Conservation (phyloP, 2,113 vertebrate genomes). For the Oreochromis spilurus region DNA sequence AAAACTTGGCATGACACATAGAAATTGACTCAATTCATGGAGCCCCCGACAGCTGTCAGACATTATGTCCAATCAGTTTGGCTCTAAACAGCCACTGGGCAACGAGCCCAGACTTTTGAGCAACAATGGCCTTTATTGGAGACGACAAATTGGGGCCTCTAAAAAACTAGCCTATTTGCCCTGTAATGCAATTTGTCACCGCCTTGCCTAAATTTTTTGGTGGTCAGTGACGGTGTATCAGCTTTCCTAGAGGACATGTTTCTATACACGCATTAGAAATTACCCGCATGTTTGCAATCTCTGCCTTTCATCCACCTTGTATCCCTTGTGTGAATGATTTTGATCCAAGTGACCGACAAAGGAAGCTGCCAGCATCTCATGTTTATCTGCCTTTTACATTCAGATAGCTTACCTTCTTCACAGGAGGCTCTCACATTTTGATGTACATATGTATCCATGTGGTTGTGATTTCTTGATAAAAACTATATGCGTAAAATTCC, state of each 20-base stretch:
- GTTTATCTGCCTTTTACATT: neutral
- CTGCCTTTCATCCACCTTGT: neutral
- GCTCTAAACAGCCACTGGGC: conserved; percentile 59
- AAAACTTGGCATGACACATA: conserved; percentile 52
- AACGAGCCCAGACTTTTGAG: conserved; percentile 56
- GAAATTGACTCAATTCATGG: conserved; percentile 48
- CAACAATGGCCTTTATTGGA: conserved; percentile 65
- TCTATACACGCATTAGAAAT: neutral
- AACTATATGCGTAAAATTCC: conserved; percentile 2
- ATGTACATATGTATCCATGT: neutral
- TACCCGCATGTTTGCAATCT: neutral
- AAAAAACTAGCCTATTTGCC: conserved; percentile 46
- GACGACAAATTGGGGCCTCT: conserved; percentile 68
- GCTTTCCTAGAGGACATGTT: conserved; percentile 9
- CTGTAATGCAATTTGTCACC: conserved; percentile 61
- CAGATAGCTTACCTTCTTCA: neutral
- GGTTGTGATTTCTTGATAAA: conserved; percentile 17
- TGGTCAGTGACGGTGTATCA: conserved; percentile 29
- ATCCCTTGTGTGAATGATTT: neutral
- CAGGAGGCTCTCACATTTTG: neutral
- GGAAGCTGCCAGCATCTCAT: neutral
- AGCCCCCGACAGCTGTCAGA: conserved; percentile 69
- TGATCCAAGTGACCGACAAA: neutral
- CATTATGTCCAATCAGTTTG: conserved; percentile 69
- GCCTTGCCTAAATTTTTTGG: conserved; percentile 30